Evolutionary conservation across 2,113 vertebrate species (phyloP), one percentile per base, ranked within the genome.

Genomic region (Rallus limicola): DNA sequence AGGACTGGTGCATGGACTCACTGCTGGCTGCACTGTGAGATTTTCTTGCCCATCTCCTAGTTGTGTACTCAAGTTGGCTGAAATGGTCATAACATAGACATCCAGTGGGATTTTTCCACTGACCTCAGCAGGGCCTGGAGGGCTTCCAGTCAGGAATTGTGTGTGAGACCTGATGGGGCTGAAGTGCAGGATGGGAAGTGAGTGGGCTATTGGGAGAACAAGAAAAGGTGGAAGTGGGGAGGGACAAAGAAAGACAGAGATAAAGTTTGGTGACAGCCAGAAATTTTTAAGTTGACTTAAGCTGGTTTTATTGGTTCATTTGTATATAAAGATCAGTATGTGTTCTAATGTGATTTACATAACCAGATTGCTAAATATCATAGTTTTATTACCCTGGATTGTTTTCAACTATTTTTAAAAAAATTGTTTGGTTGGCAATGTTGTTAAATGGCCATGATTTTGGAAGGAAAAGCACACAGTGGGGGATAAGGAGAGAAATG

Each of bases 401-500:
- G 29, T 80, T 93, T 83, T 53, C 88, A 93, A 60, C 10, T 36
- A 18, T 33, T 91, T 59, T 21, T 62, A 2, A 62, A 84, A 90
- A 88, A 77, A 13, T 16, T 19, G 21, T 70, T 90, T 74, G 9
- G 14, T 83, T 92, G 63, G 17, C 70, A 59, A 0, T 46, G 26
- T 58, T 93, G 40, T 83, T 90, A 86, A 92, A 90, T 80, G 40
- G 42, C 3, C 8, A 19, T 50, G 25, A 33, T 80, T 95, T 93
- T 93, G 93, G 76, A 75, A 93, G 76, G 38, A 94, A 79, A 40
- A 67, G 14, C 38, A 36, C 79, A n/a, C 76, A 93, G 46, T 78
- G 26, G 79, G 83, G 84, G 33, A 82, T 90, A 86, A 92, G 59
- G 46, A 90, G 64, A 78, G 60, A 89, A 91, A 78, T 84, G 52